Conservation (phyloP, 2,113 vertebrate species). For the Phrynosoma platyrhinos region DNA sequence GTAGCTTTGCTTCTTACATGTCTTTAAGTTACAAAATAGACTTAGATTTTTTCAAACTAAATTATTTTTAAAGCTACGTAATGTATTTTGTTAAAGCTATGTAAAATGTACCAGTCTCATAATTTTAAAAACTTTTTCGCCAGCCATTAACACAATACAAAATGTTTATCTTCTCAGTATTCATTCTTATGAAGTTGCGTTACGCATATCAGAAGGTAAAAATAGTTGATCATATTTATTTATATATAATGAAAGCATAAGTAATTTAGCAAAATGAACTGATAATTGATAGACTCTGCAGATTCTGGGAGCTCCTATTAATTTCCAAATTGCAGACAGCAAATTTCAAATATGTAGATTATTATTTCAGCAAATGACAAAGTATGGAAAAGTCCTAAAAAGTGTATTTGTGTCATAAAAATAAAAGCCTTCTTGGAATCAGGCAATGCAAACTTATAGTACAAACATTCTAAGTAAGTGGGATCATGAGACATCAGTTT, state of each 20-base stretch:
- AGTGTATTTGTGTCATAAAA: neutral
- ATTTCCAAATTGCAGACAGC: neutral
- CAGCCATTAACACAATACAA: neutral
- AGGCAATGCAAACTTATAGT: neutral
- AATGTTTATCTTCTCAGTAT: neutral
- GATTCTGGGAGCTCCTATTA: neutral
- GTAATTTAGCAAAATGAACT: neutral
- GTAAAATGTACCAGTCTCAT: neutral
- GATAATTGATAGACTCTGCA: neutral
- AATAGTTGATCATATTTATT: neutral
- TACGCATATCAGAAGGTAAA: neutral
- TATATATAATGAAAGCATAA: neutral
- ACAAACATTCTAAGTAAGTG: neutral
- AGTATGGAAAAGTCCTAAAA: neutral
- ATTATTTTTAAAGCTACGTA: conserved; percentile 7
- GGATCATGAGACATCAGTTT: neutral
- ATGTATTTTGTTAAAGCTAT: conserved; percentile 3
- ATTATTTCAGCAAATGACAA: neutral
- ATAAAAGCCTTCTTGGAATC: neutral
- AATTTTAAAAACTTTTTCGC: neutral
- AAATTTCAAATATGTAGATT: neutral
- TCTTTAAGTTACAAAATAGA: conserved; percentile 28
- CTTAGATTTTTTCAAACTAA: neutral
- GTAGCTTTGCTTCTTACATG: neutral
- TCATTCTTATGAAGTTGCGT: neutral